Evolutionary conservation across 2,797 vertebrate species (phyloP), one percentile per base, ranked within the genome.

Genomic region (Gouania willdenowi): DNA sequence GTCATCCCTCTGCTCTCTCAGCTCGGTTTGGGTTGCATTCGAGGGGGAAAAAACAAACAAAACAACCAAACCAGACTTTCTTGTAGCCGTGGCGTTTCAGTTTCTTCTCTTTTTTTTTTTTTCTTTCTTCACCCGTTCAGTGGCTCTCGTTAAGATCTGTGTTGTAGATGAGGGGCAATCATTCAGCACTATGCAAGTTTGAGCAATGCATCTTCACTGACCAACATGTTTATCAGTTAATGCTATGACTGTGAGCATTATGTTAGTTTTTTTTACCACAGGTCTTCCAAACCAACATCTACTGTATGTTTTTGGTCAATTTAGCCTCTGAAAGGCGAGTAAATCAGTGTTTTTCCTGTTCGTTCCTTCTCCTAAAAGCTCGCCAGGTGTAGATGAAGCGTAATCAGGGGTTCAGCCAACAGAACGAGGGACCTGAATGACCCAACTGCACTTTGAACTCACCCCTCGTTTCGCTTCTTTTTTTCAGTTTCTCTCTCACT

Each of bases 361-460:
- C 9, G 0, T 5, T 17, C n/a, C 49, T 41, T 68, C 33, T 42
- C 23, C 58, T 49, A 45, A 45, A 64, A 49, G 44, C 43, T 42
- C 8, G 4, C 26, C 28, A 66, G 70, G 48, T 34, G 65, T 67
- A 53, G 51, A 63, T 41, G 66, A 72, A 72, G 66, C 60, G 51
- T 23, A 37, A n/a, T n/a, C 33, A 24, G 18, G 33, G 72, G 70
- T 44, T 4, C 65, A 57, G 79, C 78, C 59, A 14, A 45, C 47
- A 21, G 35, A 54, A 26, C 3, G 34, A 57, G 68, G 75, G 70
- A 81, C 77, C 66, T 76, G 79, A 87, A 61, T 27, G 28, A 64
- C 57, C 68, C 50, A 31, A 79, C 84, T 82, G 78, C 88, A 87
- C 84, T 77, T 89, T 82, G 71, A 71, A 46, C 46, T 22, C 17